Base-by-base conservation (phyloP, 2,113 vertebrate genomes). In the Propithecus coquereli region DNA sequence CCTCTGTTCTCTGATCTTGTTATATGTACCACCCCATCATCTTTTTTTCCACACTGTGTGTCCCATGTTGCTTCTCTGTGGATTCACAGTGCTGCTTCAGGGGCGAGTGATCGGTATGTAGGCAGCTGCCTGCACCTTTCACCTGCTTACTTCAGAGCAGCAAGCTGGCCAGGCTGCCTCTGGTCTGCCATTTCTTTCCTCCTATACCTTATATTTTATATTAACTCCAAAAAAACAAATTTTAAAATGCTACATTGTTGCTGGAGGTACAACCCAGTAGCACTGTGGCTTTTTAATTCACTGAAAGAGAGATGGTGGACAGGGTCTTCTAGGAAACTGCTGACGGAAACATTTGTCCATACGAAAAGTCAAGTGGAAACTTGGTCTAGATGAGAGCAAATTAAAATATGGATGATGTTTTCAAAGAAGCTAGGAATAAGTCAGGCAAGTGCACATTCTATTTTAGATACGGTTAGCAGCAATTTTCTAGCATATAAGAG, bases 361-460 rank as follows among this genome's bases (percentile, higher is more conserved):
- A 30, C 40, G 2, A 18, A 83, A 91, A 83, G 57, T 52, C 11
- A 22, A 83, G 27, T 93, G 73, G 73, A 87, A 80, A 89, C 37
- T n/a, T 74, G 50, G 70, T 61, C 59, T 61, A 76, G 45, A 66
- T 82, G 43, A 96, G 82, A 79, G 74, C 57, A 93, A 87, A 70
- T 94, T 93, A 86, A 95, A 94, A 82, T 68, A 79, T 13, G 63
- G 17, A 79, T 76, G 37, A 52, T 88, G 50, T 91, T 93, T 95
- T 90, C 77, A 89, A 80, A 96, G 77, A 93, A 54, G n/a, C 3
- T 5, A 84, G 57, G 40, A 79, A 27, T 74, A 71, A 82, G 66
- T 91, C 61, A 25, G 13, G 13, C 45, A 85, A 32, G 54, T 43
- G 20, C 32, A 22, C 40, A 37, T 23, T 40, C n/a, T 65, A 2